Percentiles rank a stretch among this genome's conserved stretches.
Evolutionary conservation across 2,113 vertebrate genomes (phyloP).

Genomic region (Myotis davidii): DNA sequence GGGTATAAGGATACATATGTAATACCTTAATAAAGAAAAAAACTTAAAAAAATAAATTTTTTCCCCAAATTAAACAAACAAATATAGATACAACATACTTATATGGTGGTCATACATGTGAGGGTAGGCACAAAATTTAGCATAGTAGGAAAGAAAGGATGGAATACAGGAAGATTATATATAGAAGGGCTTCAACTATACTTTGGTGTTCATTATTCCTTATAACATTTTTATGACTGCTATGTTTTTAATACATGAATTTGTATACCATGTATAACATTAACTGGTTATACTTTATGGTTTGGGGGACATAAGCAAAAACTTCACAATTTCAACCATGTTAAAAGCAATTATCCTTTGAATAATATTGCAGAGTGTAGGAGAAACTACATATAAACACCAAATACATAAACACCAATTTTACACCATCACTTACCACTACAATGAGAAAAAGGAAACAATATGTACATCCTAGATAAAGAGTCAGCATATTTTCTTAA

Average conservation of each 20-base stretch:
- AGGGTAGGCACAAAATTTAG: not conserved
- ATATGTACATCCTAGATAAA: not conserved
- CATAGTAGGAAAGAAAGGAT: not conserved
- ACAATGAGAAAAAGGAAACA: not conserved
- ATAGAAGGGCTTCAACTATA: not conserved
- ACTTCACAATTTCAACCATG: not conserved
- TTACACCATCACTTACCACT: not conserved
- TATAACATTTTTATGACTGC: not conserved
- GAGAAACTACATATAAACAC: not conserved
- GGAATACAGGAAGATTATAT: not conserved
- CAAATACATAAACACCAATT: not conserved
- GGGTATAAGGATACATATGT: too few relatives aligned
- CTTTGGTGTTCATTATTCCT: not conserved
- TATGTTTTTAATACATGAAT: not conserved
- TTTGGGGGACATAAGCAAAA: not conserved
- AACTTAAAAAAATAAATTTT: too few relatives aligned
- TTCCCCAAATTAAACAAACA: not conserved
- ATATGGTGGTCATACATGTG: not conserved
- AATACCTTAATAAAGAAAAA: too few relatives aligned
- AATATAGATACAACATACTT: not conserved
- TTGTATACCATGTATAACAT: not conserved
- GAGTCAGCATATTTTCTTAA: not conserved
- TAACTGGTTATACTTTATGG: not conserved
- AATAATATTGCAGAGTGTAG: not conserved
- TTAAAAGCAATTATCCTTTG: not conserved